A percentile compares a stretch with the other conserved stretches of the same genome.
These are phyloP conservation scores for Carollia perspicillata DNA, from an alignment of 2,113 vertebrate species.

Conservation along the genomic window DNA sequence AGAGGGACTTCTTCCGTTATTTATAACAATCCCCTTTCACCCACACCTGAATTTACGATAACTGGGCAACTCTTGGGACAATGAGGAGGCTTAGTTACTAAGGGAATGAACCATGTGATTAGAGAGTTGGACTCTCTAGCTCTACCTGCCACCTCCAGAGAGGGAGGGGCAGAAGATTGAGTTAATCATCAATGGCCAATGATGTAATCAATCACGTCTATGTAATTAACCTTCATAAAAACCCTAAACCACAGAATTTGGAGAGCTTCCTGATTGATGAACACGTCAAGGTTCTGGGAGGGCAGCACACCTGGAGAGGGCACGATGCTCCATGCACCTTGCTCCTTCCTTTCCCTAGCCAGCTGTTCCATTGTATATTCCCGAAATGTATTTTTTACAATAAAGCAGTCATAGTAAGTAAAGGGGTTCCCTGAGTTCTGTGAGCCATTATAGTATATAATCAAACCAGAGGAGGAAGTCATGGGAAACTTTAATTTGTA, in stretches of 20 bases:
- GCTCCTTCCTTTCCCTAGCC: background rate
- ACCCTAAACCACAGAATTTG: background rate
- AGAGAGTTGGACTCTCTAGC: background rate
- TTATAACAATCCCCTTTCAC: background rate
- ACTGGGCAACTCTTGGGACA: background rate
- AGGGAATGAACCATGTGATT: background rate
- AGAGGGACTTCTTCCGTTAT: background rate
- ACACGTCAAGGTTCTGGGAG: no score
- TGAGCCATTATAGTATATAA: background rate
- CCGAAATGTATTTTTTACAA: background rate
- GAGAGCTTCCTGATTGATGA: background rate
- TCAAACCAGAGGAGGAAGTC: background rate
- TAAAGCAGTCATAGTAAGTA: background rate
- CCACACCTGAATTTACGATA: background rate
- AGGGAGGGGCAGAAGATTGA: background rate
- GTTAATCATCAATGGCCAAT: background rate
- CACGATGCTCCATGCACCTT: fast-evolving
- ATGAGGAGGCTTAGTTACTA: background rate
- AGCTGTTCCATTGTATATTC: background rate
- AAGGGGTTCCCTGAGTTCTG: background rate
- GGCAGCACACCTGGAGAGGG: fast-evolving
- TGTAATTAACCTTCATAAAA: background rate
- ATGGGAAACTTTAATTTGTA: background rate
- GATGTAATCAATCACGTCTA: background rate
- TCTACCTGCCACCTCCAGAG: background rate